Evolutionary conservation across 2,113 vertebrate genomes (phyloP).

Genomic region (Paramormyrops kingsleyae): DNA sequence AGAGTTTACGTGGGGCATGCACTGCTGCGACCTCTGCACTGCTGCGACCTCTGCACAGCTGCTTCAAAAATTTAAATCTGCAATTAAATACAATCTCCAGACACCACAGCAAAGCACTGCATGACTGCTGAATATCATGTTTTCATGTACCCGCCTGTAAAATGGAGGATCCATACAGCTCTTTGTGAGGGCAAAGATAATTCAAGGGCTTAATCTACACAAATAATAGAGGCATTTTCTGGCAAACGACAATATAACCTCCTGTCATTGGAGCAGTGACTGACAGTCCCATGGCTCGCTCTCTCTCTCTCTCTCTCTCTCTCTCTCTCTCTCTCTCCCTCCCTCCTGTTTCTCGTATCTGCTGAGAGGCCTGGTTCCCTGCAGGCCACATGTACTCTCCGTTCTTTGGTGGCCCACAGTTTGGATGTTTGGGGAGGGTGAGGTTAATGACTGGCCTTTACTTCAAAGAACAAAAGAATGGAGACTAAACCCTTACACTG

Average conservation of each 20-base stretch:
- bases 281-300: not conserved
- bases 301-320: not conserved
- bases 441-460: not conserved
- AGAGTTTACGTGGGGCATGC: not conserved
- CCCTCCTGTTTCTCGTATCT: not conserved
- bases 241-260: not conserved
- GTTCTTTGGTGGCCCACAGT: not conserved
- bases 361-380: not conserved
- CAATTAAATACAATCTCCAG: not conserved
- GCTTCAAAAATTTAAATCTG: not conserved
- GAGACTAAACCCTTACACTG: not conserved
- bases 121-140: not conserved
- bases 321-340: not conserved
- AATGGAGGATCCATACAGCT: not conserved
- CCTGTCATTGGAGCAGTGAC: not conserved
- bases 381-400: not conserved
- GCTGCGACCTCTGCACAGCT: not conserved
- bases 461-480: not conserved
- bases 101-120: not conserved
- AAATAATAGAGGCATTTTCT: not conserved
- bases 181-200: not conserved
- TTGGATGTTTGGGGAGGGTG: not conserved
- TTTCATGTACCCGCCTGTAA: not conserved
- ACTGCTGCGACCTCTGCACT: not conserved
- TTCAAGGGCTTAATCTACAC: not conserved